Evolutionary conservation across 2,113 vertebrate genomes (phyloP).

Genomic region (Psophia crepitans): DNA sequence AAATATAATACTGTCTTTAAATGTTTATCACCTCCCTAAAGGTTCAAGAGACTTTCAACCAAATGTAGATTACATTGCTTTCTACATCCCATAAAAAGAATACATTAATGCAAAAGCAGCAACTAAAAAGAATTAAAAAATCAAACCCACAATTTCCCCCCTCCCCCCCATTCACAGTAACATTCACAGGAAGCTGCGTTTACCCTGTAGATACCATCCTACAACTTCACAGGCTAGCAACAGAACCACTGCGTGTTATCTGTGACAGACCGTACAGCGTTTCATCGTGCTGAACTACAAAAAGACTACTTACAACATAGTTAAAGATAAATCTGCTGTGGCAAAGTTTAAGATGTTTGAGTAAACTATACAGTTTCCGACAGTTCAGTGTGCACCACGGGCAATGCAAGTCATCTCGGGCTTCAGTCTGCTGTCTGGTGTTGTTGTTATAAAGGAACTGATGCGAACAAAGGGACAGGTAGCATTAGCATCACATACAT

Average conservation of each 20-base stretch:
- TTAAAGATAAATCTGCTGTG: slow-evolving; percentile 98
- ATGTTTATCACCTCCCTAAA: not conserved
- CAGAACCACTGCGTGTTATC: not conserved
- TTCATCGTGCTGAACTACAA: not conserved
- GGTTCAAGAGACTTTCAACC: not conserved
- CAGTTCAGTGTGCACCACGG: slow-evolving; percentile 98
- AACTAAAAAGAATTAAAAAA: not conserved
- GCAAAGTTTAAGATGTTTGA: slow-evolving; percentile 97
- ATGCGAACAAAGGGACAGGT: not conserved
- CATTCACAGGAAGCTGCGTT: not conserved
- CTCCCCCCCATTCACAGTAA: rapidly evolving
- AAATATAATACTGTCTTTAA: not conserved
- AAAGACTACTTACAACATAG: slow-evolving; percentile 87
- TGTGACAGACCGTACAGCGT: not conserved
- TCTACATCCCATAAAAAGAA: not conserved
- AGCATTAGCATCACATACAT: not conserved
- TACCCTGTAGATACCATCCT: not conserved
- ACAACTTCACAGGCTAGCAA: not conserved
- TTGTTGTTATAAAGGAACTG: slow-evolving; percentile 98
- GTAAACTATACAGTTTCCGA: slow-evolving; percentile 95
- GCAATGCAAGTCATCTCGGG: slow-evolving; percentile 94
- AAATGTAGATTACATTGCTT: not conserved
- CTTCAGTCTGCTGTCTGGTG: slow-evolving; percentile 95
- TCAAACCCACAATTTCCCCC: not conserved
- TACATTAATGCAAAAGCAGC: not conserved